These are phyloP conservation scores for Selenia dentaria DNA, from an alignment of 2,888 invertebrate genomes.

Conservation along the genomic window DNA sequence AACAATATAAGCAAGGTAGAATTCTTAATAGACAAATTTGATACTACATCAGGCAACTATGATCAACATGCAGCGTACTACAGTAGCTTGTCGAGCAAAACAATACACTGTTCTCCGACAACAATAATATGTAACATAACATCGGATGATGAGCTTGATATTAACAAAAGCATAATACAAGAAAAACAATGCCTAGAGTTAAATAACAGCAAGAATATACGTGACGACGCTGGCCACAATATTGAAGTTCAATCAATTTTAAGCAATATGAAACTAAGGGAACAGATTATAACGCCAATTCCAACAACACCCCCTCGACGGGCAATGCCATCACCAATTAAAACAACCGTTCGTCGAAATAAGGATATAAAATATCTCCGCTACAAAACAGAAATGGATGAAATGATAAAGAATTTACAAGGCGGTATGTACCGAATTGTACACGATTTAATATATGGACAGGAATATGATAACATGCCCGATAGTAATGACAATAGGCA, in stretches of 20 bases:
- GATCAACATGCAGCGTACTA: background rate
- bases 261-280: slow-evolving; percentile 51
- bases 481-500: background rate
- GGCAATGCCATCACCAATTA: background rate
- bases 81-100: background rate
- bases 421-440: too few relatives aligned
- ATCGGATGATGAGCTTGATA: background rate
- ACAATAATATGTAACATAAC: background rate
- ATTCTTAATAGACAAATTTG: too few relatives aligned
- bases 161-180: background rate
- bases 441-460: too few relatives aligned
- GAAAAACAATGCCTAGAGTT: slow-evolving; percentile 52
- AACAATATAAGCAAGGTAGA: background rate
- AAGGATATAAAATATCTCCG: too few relatives aligned
- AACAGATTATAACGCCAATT: slow-evolving; percentile 57
- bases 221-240: slow-evolving; percentile 44
- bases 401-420: too few relatives aligned
- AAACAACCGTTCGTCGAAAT: background rate
- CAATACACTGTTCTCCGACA: background rate
- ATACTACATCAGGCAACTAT: background rate
- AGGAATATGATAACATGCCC: too few relatives aligned
- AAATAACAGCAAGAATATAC: slow-evolving; percentile 49
- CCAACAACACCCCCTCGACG: slow-evolving; percentile 50
- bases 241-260: slow-evolving; percentile 65
- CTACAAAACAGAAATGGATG: too few relatives aligned